These are phyloP conservation scores for Lepisosteus osseus DNA, from an alignment of 2,113 vertebrate species.

Conservation along the genomic window DNA sequence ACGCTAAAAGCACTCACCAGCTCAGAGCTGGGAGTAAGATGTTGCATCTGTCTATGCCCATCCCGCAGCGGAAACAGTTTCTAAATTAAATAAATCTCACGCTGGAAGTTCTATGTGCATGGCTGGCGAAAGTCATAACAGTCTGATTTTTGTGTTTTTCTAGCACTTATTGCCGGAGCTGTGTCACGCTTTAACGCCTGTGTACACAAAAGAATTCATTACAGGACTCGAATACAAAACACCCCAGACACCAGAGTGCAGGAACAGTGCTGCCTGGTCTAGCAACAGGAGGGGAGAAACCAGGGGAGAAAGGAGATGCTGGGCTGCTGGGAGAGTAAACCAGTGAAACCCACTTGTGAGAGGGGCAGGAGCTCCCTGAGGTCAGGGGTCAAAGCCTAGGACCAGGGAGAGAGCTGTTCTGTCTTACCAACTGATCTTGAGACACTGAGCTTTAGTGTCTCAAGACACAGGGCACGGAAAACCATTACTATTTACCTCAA, in stretches of 20 bases:
- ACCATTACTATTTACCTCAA: too few species aligned
- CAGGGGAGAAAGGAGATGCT: not conserved
- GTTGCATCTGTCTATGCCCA: constrained; percentile 1
- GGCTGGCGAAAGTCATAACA: constrained; percentile 25
- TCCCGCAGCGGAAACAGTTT: not conserved
- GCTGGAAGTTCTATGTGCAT: constrained; percentile 8
- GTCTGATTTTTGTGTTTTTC: not conserved
- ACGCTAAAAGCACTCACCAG: too few species aligned
- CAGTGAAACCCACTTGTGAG: not conserved
- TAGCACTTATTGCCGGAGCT: not conserved
- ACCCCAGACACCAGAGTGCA: constrained; percentile 18
- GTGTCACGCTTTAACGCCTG: not conserved
- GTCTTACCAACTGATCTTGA: too few species aligned
- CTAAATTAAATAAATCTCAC: not conserved
- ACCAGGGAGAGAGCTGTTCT: not conserved
- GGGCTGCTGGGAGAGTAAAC: not conserved
- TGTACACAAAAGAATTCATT: not conserved
- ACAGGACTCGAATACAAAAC: not conserved
- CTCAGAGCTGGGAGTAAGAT: not conserved
- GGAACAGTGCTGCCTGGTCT: constrained; percentile 15
- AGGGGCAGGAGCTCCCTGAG: not conserved
- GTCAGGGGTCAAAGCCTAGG: not conserved
- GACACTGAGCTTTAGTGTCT: too few species aligned
- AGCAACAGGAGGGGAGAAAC: too few species aligned
- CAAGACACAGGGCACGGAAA: too few species aligned